Conservation (phyloP, 2,888 invertebrate species). For the Drosophila ustulata region DNA sequence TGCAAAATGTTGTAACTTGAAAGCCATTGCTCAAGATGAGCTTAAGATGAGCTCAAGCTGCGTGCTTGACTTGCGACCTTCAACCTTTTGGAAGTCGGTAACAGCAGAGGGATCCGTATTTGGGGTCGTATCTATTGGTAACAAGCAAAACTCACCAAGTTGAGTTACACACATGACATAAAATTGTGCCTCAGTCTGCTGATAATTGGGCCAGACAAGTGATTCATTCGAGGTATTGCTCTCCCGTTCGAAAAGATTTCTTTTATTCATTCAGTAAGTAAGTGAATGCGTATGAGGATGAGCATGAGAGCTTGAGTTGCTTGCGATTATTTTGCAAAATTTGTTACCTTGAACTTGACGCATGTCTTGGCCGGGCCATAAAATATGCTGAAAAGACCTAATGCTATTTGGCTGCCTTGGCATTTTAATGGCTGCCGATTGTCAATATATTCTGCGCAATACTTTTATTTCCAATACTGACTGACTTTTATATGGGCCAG, state of each 20-base stretch:
- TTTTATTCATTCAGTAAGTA: not conserved
- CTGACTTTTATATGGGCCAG: constrained; percentile 37
- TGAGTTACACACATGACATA: constrained; percentile 13
- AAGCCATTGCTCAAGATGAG: not conserved
- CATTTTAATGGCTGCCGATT: constrained; percentile 72
- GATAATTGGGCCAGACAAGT: constrained; percentile 37
- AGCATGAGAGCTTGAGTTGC: not conserved
- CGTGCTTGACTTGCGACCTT: constrained; percentile 10
- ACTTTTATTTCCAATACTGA: constrained; percentile 48
- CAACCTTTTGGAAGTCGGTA: constrained; percentile 21
- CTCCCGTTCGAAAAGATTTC: not conserved
- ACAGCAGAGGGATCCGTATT: not conserved
- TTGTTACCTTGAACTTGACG: constrained; percentile 72
- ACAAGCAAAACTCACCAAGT: constrained; percentile 8
- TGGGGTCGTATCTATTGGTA: constrained; percentile 6
- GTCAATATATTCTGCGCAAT: constrained; percentile 64
- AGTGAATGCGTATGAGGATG: not conserved
- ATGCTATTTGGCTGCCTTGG: constrained; percentile 49
- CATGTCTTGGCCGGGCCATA: constrained; percentile 49
- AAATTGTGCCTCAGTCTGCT: constrained; percentile 24
- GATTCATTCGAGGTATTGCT: constrained; percentile 15
- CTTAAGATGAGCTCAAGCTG: constrained; percentile 7
- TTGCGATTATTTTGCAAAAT: constrained; percentile 24
- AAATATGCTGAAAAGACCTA: constrained; percentile 47
- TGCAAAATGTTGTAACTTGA: constrained; percentile 4